phyloP scores from a whole-genome alignment of 2,113 vertebrate genomes.

The Piaya cayana region DNA sequence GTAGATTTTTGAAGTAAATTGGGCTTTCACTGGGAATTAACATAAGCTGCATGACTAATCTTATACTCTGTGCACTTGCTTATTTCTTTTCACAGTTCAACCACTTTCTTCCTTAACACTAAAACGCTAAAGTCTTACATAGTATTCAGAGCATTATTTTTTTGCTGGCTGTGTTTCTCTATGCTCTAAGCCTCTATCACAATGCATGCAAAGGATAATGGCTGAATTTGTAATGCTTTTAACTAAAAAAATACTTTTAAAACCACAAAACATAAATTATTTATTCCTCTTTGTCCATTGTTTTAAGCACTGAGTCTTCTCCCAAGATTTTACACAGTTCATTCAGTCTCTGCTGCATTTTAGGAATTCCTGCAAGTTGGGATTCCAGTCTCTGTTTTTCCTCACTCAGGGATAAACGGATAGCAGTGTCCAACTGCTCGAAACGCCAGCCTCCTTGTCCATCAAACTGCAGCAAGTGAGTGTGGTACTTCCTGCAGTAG shows the following conservation, averaged over 20 bases:
- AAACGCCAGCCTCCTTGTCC: slow-evolving; percentile 97
- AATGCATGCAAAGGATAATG: slow-evolving; percentile 68
- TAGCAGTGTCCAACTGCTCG: slow-evolving; percentile 93
- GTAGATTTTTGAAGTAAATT: slow-evolving; percentile 36
- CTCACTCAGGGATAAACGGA: slow-evolving; percentile 92
- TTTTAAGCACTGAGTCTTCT: slow-evolving; percentile 95
- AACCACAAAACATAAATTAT: slow-evolving; percentile 61
- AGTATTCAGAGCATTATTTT: slow-evolving; percentile 64
- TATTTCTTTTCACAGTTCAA: slow-evolving; percentile 61
- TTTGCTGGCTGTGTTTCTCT: slow-evolving; percentile 40
- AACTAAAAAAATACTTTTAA: slow-evolving; percentile 65
- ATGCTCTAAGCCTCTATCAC: slow-evolving; percentile 67
- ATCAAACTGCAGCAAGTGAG: slow-evolving; percentile 96
- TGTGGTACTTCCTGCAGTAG: slow-evolving; percentile 94
- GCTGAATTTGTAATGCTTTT: slow-evolving; percentile 50
- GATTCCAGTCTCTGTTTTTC: slow-evolving; percentile 97
- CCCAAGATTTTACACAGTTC: slow-evolving; percentile 97
- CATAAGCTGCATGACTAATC: slow-evolving; percentile 43
- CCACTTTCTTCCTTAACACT: slow-evolving; percentile 37
- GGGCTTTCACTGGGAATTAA: slow-evolving; percentile 67
- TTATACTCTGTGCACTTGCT: slow-evolving; percentile 24
- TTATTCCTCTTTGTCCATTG: slow-evolving; percentile 74
- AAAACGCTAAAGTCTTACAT: slow-evolving; percentile 37
- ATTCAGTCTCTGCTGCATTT: slow-evolving; percentile 96
- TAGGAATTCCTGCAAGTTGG: slow-evolving; percentile 94